A percentile compares a stretch with the other conserved stretches of the same genome.
These are phyloP conservation scores for Calliphora vomitoria DNA, from an alignment of 2,888 invertebrate species.

Conservation along the genomic window DNA sequence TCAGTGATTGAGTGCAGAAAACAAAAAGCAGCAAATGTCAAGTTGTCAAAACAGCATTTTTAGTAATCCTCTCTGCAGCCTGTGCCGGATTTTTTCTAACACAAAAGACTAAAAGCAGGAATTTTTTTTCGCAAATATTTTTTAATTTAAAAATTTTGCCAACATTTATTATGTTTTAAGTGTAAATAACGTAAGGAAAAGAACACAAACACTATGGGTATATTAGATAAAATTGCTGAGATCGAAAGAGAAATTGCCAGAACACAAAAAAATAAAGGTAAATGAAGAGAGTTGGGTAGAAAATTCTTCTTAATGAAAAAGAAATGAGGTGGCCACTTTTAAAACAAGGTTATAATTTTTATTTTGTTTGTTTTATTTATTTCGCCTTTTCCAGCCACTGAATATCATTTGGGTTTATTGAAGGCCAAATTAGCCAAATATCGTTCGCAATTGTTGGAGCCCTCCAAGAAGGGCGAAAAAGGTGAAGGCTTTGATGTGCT, in stretches of 20 bases:
- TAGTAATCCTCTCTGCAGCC: conserved; percentile 6
- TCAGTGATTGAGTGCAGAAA: neutral
- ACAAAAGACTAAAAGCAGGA: conserved; percentile 25
- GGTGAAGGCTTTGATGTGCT: conserved; percentile 99
- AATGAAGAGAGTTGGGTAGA: conserved; percentile 10
- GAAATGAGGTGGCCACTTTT: conserved; percentile 5
- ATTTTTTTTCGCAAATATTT: conserved; percentile 40
- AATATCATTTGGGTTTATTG: conserved; percentile 98
- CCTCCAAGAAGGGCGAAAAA: conserved; percentile 96
- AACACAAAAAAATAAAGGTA: conserved; percentile 99
- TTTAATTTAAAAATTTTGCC: conserved; percentile 24
- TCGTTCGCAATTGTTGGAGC: conserved; percentile 96
- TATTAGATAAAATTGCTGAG: conserved; percentile 99
- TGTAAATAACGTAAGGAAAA: conserved; percentile 50
- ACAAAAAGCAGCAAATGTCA: conserved; percentile 32
- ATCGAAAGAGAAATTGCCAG: conserved; percentile 99
- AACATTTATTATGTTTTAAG: conserved; percentile 56
- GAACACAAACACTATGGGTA: conserved; percentile 90
- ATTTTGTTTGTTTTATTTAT: conserved; percentile 11
- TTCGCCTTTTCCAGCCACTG: conserved; percentile 91
- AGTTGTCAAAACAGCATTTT: conserved; percentile 61
- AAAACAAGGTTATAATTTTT: conserved; percentile 68
- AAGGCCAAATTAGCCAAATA: conserved; percentile 99
- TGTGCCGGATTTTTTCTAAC: conserved; percentile 61
- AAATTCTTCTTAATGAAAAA: no score